Percentiles rank a stretch among this genome's conserved stretches.
These are phyloP conservation scores for Anolis apletophallus DNA, from an alignment of 2,797 vertebrate species.

Conservation along the genomic window DNA sequence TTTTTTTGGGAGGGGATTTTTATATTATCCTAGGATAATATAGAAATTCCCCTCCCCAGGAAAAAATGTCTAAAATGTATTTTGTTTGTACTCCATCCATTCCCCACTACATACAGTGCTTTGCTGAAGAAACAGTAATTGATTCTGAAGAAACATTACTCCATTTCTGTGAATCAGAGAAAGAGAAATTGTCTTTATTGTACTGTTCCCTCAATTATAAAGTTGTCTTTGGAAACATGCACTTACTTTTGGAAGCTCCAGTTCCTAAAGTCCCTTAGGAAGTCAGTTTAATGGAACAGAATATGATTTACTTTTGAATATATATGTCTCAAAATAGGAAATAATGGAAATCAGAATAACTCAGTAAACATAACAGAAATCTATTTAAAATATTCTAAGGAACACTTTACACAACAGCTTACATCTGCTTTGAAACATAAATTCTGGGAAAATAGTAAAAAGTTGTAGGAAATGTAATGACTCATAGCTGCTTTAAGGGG, in stretches of 20 bases:
- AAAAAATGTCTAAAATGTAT: no score
- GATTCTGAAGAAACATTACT: slow-evolving; percentile 28
- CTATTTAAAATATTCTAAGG: neutral
- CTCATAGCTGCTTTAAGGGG: neutral
- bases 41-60: no score
- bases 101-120: neutral
- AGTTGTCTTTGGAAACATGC: slow-evolving; percentile 23
- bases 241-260: neutral
- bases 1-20: no score
- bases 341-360: neutral
- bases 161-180: slow-evolving; percentile 12
- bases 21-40: no score
- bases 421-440: neutral
- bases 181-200: no score
- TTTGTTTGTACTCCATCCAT: neutral
- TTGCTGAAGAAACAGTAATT: slow-evolving; percentile 23
- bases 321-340: neutral
- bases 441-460: neutral
- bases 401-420: neutral
- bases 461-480: neutral
- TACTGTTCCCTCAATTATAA: slow-evolving; percentile 9
- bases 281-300: neutral
- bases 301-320: slow-evolving; percentile 1
- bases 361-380: neutral
- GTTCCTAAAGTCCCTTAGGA: neutral